phyloP scores from a whole-genome alignment of 2,888 invertebrate genomes.

The Hedychridium roseum region DNA sequence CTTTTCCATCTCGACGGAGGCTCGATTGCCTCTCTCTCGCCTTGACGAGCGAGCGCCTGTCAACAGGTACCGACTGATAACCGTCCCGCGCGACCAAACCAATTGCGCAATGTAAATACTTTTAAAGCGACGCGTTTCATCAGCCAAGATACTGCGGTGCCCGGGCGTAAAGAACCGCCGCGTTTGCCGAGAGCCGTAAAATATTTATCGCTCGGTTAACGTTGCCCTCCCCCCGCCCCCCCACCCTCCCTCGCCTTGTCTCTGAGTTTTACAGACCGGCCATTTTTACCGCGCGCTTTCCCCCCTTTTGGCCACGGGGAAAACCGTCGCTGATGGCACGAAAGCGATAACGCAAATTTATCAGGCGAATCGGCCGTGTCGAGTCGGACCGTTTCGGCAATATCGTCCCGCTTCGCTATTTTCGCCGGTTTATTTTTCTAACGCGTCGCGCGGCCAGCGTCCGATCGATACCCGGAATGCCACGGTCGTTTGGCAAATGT shows the following conservation, averaged over 20 bases:
- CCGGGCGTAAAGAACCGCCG: conserved; percentile 1
- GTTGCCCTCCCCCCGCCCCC: neutral
- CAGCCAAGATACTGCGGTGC: too few relatives aligned
- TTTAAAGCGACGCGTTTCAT: neutral
- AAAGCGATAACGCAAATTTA: conserved; percentile 14
- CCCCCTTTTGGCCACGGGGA: conserved; percentile 2
- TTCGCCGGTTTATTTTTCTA: conserved; percentile 11
- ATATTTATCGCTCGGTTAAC: neutral
- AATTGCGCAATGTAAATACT: neutral
- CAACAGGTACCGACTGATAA: too few relatives aligned
- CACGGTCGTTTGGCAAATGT: conserved; percentile 18
- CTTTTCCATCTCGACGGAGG: neutral
- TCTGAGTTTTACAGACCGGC: neutral
- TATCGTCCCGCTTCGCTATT: neutral
- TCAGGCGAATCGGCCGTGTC: conserved; percentile 8
- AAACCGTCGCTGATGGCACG: conserved; percentile 15
- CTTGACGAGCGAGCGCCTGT: neutral
- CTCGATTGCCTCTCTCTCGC: neutral
- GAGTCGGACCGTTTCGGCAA: neutral
- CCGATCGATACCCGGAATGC: too few relatives aligned
- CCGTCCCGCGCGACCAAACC: too few relatives aligned
- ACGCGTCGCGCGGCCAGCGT: too few relatives aligned
- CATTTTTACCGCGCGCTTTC: neutral
- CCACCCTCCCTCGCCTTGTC: neutral
- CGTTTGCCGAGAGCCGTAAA: neutral